Conservation (phyloP, 2,113 vertebrate genomes). For the Notothenia coriiceps region DNA sequence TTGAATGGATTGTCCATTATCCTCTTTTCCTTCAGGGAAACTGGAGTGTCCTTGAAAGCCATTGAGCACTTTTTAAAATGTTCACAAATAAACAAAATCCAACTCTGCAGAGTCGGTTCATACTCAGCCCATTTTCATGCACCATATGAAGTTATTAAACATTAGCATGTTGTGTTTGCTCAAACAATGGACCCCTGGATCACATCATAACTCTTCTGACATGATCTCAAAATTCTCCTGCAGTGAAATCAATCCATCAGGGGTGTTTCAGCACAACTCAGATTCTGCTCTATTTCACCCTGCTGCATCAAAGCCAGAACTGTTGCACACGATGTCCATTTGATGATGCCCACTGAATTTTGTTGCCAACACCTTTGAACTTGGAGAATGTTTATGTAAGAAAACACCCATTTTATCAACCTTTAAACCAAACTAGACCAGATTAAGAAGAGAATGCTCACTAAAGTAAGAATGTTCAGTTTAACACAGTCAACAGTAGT, state of each 20-base stretch:
- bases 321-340: slow-evolving; percentile 28
- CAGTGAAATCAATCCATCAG: neutral
- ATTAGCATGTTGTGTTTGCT: no score
- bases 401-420: slow-evolving; percentile 30
- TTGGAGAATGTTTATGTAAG: neutral
- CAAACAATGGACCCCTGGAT: neutral
- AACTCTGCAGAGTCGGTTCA: neutral
- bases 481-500: neutral
- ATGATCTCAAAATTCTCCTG: slow-evolving; percentile 17
- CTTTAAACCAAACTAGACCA: neutral
- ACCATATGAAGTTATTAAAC: neutral
- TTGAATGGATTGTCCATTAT: neutral
- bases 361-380: neutral
- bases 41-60: neutral
- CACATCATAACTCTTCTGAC: neutral
- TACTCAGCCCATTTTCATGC: neutral
- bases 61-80: neutral
- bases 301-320: slow-evolving; percentile 3
- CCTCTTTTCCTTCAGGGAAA: neutral
- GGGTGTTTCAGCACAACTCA: neutral
- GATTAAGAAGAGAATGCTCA: neutral
- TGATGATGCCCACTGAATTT: slow-evolving; percentile 6
- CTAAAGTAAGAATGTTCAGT: neutral
- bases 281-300: slow-evolving; percentile 7
- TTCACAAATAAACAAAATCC: neutral